These are phyloP conservation scores for Alsophila aescularia DNA, from an alignment of 2,888 invertebrate genomes.

Conservation along the genomic window DNA sequence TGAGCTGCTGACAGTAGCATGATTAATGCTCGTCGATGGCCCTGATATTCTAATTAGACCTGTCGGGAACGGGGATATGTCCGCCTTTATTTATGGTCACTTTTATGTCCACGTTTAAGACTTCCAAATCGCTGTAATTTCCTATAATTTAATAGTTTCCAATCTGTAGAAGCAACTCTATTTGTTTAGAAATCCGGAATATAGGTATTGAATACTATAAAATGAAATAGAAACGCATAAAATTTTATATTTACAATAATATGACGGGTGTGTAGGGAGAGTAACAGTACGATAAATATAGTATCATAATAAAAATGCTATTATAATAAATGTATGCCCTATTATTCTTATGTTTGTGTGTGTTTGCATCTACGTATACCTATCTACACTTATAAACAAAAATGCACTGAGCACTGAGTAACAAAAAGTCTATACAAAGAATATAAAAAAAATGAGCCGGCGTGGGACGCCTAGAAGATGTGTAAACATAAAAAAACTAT, in stretches of 20 bases:
- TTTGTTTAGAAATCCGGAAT: background rate
- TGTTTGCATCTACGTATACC: no score
- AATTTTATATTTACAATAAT: background rate
- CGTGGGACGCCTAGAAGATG: no score
- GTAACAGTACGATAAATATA: no score
- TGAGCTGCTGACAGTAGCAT: background rate
- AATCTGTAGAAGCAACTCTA: background rate
- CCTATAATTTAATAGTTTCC: background rate
- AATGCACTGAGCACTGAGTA: no score
- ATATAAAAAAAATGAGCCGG: no score
- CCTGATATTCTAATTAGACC: constrained; percentile 9
- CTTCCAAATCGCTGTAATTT: background rate
- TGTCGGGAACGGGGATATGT: background rate
- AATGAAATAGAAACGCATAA: background rate
- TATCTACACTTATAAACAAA: no score
- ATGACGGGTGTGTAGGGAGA: no score
- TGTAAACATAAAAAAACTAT: no score
- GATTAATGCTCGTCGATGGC: constrained; percentile 3
- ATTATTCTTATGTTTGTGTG: no score
- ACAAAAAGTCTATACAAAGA: no score
- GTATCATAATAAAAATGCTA: no score
- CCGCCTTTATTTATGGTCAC: background rate
- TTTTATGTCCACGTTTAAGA: background rate
- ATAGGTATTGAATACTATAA: background rate
- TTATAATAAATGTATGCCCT: no score